Conservation (phyloP, 64 coral and sea anemone genomes). For the Pocillopora verrucosa region DNA sequence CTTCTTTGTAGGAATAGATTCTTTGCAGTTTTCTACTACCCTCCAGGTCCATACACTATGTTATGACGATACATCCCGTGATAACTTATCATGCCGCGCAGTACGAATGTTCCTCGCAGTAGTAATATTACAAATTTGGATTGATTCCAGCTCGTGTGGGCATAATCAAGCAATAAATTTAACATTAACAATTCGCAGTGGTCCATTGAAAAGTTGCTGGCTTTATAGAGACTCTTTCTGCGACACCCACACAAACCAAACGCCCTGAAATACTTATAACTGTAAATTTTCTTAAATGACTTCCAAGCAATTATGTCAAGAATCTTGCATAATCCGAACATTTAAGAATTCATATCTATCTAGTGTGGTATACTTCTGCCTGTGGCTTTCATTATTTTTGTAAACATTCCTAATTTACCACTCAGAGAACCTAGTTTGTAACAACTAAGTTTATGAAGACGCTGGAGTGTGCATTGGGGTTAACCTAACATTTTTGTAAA, state of each 20-base stretch:
- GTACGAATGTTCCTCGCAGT: background rate
- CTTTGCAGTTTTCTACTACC: no score
- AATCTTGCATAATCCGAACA: background rate
- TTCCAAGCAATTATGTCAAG: background rate
- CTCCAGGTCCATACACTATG: background rate
- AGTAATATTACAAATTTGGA: conserved; percentile 23
- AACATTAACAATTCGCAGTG: background rate
- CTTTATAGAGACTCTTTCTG: background rate
- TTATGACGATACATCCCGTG: background rate
- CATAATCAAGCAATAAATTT: conserved; percentile 24
- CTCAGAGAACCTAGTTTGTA: background rate
- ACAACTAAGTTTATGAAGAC: conserved; percentile 5
- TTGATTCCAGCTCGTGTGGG: conserved; percentile 6
- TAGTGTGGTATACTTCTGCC: background rate
- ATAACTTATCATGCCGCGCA: background rate
- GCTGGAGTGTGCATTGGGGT: background rate
- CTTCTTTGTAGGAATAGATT: background rate
- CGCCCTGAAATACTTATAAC: background rate
- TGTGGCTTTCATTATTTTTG: conserved; percentile 17
- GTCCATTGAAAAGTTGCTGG: background rate
- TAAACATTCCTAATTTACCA: conserved; percentile 2
- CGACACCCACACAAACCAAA: background rate
- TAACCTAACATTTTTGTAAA: background rate
- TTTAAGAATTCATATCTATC: background rate
- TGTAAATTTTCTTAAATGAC: background rate